Conservation (phyloP, 2,113 vertebrate species). For the Apus apus region DNA sequence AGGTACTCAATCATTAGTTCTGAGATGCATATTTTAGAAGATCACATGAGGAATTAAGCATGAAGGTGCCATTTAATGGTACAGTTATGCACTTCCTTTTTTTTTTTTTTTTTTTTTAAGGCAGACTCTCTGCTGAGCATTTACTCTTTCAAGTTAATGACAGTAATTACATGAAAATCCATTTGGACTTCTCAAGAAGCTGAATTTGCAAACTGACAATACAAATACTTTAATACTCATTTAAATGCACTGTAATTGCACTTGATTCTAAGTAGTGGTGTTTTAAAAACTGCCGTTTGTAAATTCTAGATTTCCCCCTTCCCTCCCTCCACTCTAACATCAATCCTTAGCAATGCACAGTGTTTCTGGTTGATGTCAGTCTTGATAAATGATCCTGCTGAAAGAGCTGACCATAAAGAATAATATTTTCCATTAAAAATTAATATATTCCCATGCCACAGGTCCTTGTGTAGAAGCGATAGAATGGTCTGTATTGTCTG, state of each 20-base stretch:
- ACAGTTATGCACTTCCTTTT: background rate
- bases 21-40: slow-evolving; percentile 17
- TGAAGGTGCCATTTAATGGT: slow-evolving; percentile 9
- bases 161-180: slow-evolving; percentile 60
- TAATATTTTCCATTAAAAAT: slow-evolving; percentile 49
- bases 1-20: background rate
- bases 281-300: slow-evolving; percentile 17
- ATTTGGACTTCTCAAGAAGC: slow-evolving; percentile 18
- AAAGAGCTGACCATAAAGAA: slow-evolving; percentile 34
- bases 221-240: slow-evolving; percentile 51
- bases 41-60: background rate
- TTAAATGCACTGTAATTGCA: slow-evolving; percentile 50
- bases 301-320: background rate
- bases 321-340: background rate
- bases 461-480: background rate
- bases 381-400: slow-evolving; percentile 36
- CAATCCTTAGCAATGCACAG: background rate
- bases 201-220: slow-evolving; percentile 56
- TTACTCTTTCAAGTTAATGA: slow-evolving; percentile 40
- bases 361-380: slow-evolving; percentile 13
- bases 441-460: slow-evolving; percentile 34
- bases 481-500: slow-evolving; percentile 15
- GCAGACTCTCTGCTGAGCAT: slow-evolving; percentile 8
- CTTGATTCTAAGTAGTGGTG: slow-evolving; percentile 17
- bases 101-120: background rate